phyloP scores from a whole-genome alignment of 2,888 invertebrate species.

The Byasa hedistus region DNA sequence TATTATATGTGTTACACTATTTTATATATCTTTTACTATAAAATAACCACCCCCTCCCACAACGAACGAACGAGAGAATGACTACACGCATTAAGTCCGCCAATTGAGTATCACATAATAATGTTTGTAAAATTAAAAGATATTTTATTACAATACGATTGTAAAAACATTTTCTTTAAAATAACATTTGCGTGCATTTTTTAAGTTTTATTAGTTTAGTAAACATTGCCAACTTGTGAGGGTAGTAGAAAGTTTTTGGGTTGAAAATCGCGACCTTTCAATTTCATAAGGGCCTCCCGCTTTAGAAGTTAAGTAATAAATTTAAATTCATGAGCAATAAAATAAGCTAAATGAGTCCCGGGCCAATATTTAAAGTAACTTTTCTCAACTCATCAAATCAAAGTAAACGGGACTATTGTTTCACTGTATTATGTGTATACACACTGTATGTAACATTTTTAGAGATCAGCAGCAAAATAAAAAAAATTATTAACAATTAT shows the following conservation, averaged over 20 bases:
- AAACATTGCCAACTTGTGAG: background rate
- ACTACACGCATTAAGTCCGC: too few relatives aligned
- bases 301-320: constrained; percentile 24
- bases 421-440: background rate
- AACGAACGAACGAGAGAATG: too few relatives aligned
- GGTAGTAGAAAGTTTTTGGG: background rate
- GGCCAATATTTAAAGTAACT: constrained; percentile 18
- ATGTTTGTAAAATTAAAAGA: too few relatives aligned
- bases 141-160: too few relatives aligned
- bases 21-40: too few relatives aligned
- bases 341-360: constrained; percentile 20
- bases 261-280: constrained; percentile 19
- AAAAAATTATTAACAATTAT: too few relatives aligned
- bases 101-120: too few relatives aligned
- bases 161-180: too few relatives aligned
- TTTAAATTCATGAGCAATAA: constrained; percentile 24
- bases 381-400: constrained; percentile 22
- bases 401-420: constrained; percentile 6
- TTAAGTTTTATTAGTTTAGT: background rate
- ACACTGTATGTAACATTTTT: too few relatives aligned
- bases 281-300: constrained; percentile 16
- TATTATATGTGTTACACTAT: too few relatives aligned
- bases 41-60: too few relatives aligned
- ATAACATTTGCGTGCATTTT: background rate
- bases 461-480: too few relatives aligned